These are phyloP conservation scores for Ochropleura leucogaster DNA, from an alignment of 2,888 invertebrate species.

Conservation along the genomic window DNA sequence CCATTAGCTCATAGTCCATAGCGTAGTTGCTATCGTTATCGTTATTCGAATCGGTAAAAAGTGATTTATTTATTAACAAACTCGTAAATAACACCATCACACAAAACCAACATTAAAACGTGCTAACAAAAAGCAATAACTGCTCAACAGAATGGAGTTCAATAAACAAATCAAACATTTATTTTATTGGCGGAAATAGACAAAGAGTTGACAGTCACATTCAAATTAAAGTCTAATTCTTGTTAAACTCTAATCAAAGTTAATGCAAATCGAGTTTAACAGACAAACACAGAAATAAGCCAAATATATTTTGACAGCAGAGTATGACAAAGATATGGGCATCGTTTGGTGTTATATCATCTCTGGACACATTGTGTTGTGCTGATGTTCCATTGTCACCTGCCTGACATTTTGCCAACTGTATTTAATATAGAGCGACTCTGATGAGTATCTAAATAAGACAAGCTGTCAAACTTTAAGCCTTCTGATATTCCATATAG, in stretches of 20 bases:
- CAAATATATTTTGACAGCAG: neutral
- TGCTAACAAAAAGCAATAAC: neutral
- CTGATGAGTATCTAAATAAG: neutral
- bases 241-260: neutral
- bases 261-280: neutral
- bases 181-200: conserved; percentile 7
- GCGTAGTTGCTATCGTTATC: too few relatives aligned
- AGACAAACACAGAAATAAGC: too few relatives aligned
- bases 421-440: neutral
- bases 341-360: neutral
- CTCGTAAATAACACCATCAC: conserved; percentile 5
- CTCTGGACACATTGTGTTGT: neutral
- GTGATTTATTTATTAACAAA: conserved; percentile 21
- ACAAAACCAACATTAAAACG: conserved; percentile 13
- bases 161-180: conserved; percentile 13
- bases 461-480: neutral
- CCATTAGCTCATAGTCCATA: too few relatives aligned
- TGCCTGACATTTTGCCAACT: neutral
- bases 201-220: neutral
- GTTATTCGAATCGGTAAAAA: neutral
- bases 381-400: neutral
- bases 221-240: neutral
- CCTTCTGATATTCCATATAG: neutral
- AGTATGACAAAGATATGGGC: too few relatives aligned
- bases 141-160: conserved; percentile 6